Percentiles rank a stretch among this genome's conserved stretches.
Conservation (phyloP, 2,888 invertebrate genomes). For the Plusia festucae region DNA sequence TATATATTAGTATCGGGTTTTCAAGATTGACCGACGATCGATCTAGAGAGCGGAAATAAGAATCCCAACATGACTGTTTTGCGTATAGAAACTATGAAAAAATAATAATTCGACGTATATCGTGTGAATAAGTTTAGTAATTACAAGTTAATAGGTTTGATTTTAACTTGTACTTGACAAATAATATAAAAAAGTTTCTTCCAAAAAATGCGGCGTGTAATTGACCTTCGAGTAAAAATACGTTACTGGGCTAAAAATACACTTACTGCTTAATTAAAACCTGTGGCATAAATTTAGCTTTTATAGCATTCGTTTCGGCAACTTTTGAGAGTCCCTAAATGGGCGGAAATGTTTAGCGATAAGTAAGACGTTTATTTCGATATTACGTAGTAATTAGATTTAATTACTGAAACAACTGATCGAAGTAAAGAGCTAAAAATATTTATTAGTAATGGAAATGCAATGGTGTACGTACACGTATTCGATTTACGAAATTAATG, state of each 20-base stretch:
- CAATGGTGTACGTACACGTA: constrained; percentile 61
- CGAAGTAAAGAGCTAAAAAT: constrained; percentile 17
- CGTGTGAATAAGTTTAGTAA: too few relatives aligned
- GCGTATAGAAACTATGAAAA: too few relatives aligned
- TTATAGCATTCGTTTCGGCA: background rate
- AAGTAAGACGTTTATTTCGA: background rate
- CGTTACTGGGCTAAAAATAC: background rate
- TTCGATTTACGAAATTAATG: constrained; percentile 75
- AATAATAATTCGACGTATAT: too few relatives aligned
- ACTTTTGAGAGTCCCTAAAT: background rate
- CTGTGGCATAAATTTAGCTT: background rate
- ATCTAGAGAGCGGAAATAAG: too few relatives aligned
- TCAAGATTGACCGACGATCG: too few relatives aligned
- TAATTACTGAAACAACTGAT: constrained; percentile 3
- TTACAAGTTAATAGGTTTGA: too few relatives aligned
- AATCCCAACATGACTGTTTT: too few relatives aligned
- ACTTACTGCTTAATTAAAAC: background rate
- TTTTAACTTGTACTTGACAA: too few relatives aligned
- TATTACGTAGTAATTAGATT: background rate
- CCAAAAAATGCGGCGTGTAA: background rate
- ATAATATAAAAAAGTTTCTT: too few relatives aligned
- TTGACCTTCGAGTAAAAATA: background rate
- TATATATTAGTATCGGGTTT: too few relatives aligned
- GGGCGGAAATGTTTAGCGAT: background rate
- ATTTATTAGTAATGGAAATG: constrained; percentile 46